Base-by-base conservation (phyloP, 2,113 vertebrate species). In the Hippocampus guttulatus region DNA sequence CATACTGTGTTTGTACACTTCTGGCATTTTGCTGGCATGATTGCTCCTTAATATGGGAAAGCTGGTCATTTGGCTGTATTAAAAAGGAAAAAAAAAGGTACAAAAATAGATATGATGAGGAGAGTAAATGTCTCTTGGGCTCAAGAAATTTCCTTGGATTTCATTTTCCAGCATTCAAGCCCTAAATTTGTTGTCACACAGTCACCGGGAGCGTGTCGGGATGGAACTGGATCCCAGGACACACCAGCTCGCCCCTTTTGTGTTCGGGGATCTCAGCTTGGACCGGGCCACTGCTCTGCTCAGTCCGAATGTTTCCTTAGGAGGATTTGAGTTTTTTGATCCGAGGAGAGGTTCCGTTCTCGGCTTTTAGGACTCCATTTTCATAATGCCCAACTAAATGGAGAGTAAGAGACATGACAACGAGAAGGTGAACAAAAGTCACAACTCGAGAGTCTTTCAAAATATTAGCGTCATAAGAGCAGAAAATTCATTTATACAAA, bases 321-420 rank as follows among this genome's bases (percentile, higher is more conserved):
- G 95, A 94, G 1, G 94, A 93, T 81, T 99, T 99, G 76, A 97
- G 92, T 84, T 98, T 98, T 93, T 96, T 98, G 90, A 91, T 94
- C 80, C 97, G 92, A 3, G 94, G 94, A 1, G 95, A 97, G 69
- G 95, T 92, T 74, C 97, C 96, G 0, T 98, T 99, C 91, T 98
- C 97, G 0, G 95, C 93, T 86, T 96, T 99, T 65, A 98, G 89
- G 11, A 95, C 83, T 75, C 96, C 96, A 0, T 98, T 98, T 93
- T 99, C 96, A 71, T 97, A 94, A 83, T 95, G 94, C 69, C 95
- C 95, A 88, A 91, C 85, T 89, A 20, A 20, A 40, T 27, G 18
- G 54, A 75, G 60, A 75, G 15, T 82, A 33, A 65, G 16, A 72
- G 18, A 38, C 5, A 54, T 3, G 20, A 54, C 30, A 41, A 51